Percentiles rank a stretch among this genome's conserved stretches.
Evolutionary conservation across 1,140 invertebrate genomes (phyloP).

Genomic region (Epicauta chinensis): DNA sequence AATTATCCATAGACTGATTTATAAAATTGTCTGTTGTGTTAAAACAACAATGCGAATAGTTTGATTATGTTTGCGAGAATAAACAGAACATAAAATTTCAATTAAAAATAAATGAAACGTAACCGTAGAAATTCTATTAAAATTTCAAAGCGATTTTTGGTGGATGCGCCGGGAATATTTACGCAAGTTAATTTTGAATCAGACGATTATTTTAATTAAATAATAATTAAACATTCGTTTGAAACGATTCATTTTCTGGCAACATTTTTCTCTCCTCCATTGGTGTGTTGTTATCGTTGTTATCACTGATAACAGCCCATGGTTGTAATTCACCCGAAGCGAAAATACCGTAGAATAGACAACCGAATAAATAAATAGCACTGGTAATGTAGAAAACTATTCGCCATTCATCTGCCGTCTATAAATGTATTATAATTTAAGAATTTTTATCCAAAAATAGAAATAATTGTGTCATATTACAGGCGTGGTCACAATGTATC

Average conservation of each 20-base stretch:
- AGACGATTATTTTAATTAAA: not conserved
- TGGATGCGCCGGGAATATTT: too few species aligned
- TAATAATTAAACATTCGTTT: constrained; percentile 1
- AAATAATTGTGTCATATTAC: constrained; percentile 46
- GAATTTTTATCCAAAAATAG: too few species aligned
- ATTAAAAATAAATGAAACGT: too few species aligned
- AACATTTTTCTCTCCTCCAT: constrained; percentile 4
- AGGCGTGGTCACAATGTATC: constrained; percentile 65
- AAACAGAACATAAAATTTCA: too few species aligned
- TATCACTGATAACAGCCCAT: constrained; percentile 53
- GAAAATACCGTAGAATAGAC: constrained; percentile 70
- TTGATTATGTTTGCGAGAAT: not conserved
- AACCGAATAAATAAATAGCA: constrained; percentile 69
- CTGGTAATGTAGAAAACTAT: constrained; percentile 78
- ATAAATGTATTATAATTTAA: too few species aligned
- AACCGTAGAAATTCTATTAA: too few species aligned
- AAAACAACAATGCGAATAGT: too few species aligned
- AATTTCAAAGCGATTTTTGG: too few species aligned
- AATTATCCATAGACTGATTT: not conserved
- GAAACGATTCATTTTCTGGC: constrained; percentile 8
- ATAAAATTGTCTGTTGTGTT: not conserved
- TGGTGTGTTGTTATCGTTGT: not conserved
- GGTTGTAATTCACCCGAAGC: constrained; percentile 72
- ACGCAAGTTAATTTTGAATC: too few species aligned
- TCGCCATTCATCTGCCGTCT: constrained; percentile 73